These are phyloP conservation scores for Neolamprologus toae DNA, from an alignment of 2,113 vertebrate genomes.

Conservation along the genomic window DNA sequence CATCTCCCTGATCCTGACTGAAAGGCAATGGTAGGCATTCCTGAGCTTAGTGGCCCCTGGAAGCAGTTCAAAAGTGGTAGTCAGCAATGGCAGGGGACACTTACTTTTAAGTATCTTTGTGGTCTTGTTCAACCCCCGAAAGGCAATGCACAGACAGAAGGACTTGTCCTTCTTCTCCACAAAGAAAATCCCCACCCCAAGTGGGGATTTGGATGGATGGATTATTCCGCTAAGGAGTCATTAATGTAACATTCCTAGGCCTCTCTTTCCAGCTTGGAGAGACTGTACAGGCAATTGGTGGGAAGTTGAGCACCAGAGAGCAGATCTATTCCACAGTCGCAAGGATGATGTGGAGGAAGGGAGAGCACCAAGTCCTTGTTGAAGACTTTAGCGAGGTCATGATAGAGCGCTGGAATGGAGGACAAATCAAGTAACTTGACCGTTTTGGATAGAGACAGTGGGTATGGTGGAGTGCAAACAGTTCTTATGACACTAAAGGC, in stretches of 20 bases:
- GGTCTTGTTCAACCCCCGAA: background rate
- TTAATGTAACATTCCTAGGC: background rate
- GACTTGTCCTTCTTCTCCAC: background rate
- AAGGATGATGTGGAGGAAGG: background rate
- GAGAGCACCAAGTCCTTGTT: background rate
- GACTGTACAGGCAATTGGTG: background rate
- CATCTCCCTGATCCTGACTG: background rate
- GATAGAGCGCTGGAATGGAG: fast-evolving
- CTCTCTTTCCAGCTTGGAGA: background rate
- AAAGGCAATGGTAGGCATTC: background rate
- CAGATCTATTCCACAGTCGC: background rate
- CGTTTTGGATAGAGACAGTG: background rate
- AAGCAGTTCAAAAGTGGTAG: background rate
- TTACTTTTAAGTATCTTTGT: background rate
- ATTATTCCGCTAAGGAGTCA: background rate
- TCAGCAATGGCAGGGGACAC: background rate
- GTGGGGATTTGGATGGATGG: background rate
- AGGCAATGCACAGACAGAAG: background rate
- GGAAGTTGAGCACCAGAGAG: background rate
- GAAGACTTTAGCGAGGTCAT: background rate
- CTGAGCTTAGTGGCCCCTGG: background rate
- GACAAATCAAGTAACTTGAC: background rate
- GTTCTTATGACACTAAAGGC: background rate
- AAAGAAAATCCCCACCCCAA: background rate
- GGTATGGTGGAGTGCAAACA: fast-evolving